A percentile compares a stretch with the other conserved stretches of the same genome.
phyloP scores from a whole-genome alignment of 2,113 vertebrate species.

The Protobothrops mucrosquamatus region DNA sequence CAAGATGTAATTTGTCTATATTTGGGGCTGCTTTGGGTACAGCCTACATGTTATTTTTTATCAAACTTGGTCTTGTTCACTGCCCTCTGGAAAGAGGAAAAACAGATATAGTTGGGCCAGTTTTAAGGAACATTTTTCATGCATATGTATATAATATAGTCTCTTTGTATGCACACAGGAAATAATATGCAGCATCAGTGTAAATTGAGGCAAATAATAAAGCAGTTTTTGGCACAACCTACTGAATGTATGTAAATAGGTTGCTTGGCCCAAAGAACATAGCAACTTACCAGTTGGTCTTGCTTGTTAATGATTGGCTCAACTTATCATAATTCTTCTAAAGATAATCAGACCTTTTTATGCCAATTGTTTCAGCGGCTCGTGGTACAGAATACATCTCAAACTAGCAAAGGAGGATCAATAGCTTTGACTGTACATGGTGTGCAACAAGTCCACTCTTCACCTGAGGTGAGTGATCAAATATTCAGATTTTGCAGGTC shows the following conservation, averaged over 20 bases:
- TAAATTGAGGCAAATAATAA: background rate
- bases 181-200: background rate
- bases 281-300: background rate
- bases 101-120: background rate
- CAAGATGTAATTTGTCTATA: background rate
- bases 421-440: conserved; percentile 60
- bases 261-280: background rate
- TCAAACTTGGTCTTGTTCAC: background rate
- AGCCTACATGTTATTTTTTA: background rate
- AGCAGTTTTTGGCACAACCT: background rate
- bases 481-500: background rate
- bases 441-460: conserved; percentile 62
- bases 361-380: conserved; percentile 51
- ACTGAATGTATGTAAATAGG: background rate
- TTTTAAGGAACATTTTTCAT: background rate
- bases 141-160: background rate
- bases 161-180: background rate
- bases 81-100: background rate
- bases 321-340: background rate
- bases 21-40: background rate
- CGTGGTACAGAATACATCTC: conserved; percentile 63
- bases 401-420: conserved; percentile 56
- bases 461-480: conserved; percentile 63
- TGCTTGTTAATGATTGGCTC: background rate
- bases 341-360: background rate